Conservation (phyloP, 92 coral and sea anemone genomes). For the Umimayanthus chanpuru region DNA sequence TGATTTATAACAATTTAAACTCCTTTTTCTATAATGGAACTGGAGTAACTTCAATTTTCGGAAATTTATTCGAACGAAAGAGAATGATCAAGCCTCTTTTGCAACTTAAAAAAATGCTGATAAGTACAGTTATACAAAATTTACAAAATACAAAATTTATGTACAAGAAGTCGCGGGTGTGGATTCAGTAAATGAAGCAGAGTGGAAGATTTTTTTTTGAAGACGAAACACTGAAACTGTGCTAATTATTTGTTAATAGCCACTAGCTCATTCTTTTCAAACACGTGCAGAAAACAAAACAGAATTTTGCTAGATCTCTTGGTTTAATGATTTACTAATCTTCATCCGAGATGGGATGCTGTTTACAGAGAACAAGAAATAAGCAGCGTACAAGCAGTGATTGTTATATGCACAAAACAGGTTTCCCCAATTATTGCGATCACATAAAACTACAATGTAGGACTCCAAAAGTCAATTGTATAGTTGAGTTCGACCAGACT, state of each 20-base stretch:
- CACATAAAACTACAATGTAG: neutral
- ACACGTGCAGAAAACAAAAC: conserved; percentile 13
- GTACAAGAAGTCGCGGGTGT: neutral
- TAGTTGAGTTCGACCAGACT: neutral
- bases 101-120: too few species aligned
- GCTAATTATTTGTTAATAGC: neutral
- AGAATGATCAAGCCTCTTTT: neutral
- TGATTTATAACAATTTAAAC: neutral
- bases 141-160: too few species aligned
- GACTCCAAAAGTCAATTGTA: neutral
- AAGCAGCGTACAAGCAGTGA: too few species aligned
- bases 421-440: neutral
- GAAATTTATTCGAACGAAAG: neutral
- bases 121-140: too few species aligned
- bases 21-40: neutral
- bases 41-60: too few species aligned
- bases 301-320: neutral
- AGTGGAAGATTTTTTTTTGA: too few species aligned
- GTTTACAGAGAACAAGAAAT: neutral
- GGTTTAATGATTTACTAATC: neutral
- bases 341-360: neutral
- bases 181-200: neutral
- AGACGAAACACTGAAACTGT: neutral
- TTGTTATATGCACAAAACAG: too few species aligned
- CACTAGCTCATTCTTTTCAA: neutral